Evolutionary conservation across 2,113 vertebrate species (phyloP), one percentile per base, ranked within the genome.

Genomic region (Pycnonotus jocosus): DNA sequence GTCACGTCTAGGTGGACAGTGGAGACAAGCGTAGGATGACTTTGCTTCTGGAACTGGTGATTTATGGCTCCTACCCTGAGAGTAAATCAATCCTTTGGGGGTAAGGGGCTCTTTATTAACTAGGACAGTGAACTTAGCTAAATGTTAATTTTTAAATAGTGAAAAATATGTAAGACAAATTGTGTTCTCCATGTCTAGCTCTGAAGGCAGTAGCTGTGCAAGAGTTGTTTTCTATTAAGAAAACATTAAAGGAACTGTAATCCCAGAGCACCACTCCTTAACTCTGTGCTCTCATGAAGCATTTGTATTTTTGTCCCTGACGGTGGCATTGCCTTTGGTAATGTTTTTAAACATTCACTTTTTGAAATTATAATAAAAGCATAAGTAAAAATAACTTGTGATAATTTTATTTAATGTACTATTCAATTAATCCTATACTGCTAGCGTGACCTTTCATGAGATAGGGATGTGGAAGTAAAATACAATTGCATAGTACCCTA

Each of bases 1-100:
- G n/a, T 45, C 12, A 1, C 61, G 31, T 25, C 42, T 86, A 0
- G 0, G 3, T 30, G 53, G 10, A 16, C n/a, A 21, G 12, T 38
- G 50, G 12, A 64, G 54, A 45, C 69, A 85, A 61, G 0, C 40
- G 12, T 28, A 42, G 42, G 31, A 47, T 1, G 2, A 21, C 15
- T 24, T 69, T 60, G 21, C 24, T 58, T 73, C 30, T 85, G 47
- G 12, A 74, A 20, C 7, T 64, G 40, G 24, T 25, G 45, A 40
- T 19, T 76, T 60, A 42, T 0, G 2, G 10, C 24, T 80, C 15
- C 6, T 15, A 40, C 7, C 4, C 6, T 72, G 45, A 77, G 11
- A 47, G 7, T 23, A 71, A 68, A 81, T 38, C 3, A 64, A 80
- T 54, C 4, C 6, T 80, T 86, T 27, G 4, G 5, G 12, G 7